phyloP scores from a whole-genome alignment of 2,797 vertebrate genomes.

The Avahi laniger region DNA sequence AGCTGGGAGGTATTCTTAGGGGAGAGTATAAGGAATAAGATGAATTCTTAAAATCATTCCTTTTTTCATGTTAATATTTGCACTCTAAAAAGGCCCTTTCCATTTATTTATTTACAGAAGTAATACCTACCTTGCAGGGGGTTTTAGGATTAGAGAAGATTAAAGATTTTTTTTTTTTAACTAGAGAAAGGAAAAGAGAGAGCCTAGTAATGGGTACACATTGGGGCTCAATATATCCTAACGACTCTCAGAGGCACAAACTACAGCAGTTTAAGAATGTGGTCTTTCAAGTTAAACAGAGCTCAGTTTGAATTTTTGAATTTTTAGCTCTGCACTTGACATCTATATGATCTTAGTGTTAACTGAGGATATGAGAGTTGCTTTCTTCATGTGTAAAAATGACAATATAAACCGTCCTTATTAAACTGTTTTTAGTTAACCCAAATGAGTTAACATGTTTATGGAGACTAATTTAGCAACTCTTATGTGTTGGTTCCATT shows the following conservation, averaged over 20 bases:
- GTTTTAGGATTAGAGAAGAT: not conserved
- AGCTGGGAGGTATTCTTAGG: conserved; percentile 26
- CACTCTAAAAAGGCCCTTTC: not conserved
- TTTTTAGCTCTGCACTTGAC: not conserved
- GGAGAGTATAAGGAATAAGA: conserved; percentile 19
- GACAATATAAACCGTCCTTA: not conserved
- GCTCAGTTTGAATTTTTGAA: not conserved
- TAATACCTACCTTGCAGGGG: not conserved
- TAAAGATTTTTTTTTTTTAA: not conserved
- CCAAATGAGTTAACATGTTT: not conserved
- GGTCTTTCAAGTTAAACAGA: not conserved
- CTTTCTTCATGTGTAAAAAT: not conserved
- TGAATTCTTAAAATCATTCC: conserved; percentile 48
- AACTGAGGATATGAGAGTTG: not conserved
- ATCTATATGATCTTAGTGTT: not conserved
- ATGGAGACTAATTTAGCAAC: not conserved
- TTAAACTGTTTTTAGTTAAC: not conserved
- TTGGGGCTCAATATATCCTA: not conserved
- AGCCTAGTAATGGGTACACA: not conserved
- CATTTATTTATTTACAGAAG: conserved; percentile 48
- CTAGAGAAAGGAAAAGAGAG: not conserved
- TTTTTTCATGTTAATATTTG: conserved; percentile 14
- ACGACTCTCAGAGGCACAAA: not conserved
- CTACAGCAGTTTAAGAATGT: not conserved
- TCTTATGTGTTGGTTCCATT: not conserved